Evolutionary conservation across 2,113 vertebrate species (phyloP), one percentile per base, ranked within the genome.

Genomic region (Ciconia boyciana): DNA sequence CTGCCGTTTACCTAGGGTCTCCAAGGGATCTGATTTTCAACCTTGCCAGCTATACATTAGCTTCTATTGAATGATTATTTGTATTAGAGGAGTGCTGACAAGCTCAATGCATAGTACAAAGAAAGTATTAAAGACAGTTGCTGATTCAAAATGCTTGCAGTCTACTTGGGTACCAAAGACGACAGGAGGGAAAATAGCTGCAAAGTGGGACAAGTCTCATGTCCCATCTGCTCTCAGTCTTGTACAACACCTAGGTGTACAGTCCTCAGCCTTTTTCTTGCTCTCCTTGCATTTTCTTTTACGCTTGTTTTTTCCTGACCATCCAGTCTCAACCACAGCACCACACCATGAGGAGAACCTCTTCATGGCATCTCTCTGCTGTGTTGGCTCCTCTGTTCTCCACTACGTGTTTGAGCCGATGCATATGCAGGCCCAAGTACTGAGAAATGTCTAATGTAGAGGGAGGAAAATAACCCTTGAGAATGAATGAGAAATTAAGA

Each of bases 401-500:
- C 29, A 41, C 11, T 46, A 14, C 2, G 21, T 43, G 24, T 66
- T 84, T 79, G 54, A 94, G 31, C 34, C 79, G 77, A 79, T 57
- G 36, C 21, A n/a, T n/a, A 54, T n/a, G 36, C 65, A 88, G 48
- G 34, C 39, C 10, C 46, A 80, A 51, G 14, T 74, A 69, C 57
- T 69, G 61, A 89, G 90, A 72, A 85, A 80, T 41, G 7, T 16
- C 41, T 91, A 9, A 55, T 13, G 39, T 16, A 68, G 71, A 81
- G 39, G 39, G 49, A 41, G 44, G 52, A 46, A 90, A 76, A 82
- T 29, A 94, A 72, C 52, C 58, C 80, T 29, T 1, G 8, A 87
- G 83, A 82, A 49, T 18, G 25, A 92, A 84, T 49, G 69, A 89
- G 90, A 92, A 75, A 71, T 81, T 68, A 93, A 89, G 69, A 83